phyloP scores from a whole-genome alignment of 2,113 vertebrate species.

The Saguinus midas region DNA sequence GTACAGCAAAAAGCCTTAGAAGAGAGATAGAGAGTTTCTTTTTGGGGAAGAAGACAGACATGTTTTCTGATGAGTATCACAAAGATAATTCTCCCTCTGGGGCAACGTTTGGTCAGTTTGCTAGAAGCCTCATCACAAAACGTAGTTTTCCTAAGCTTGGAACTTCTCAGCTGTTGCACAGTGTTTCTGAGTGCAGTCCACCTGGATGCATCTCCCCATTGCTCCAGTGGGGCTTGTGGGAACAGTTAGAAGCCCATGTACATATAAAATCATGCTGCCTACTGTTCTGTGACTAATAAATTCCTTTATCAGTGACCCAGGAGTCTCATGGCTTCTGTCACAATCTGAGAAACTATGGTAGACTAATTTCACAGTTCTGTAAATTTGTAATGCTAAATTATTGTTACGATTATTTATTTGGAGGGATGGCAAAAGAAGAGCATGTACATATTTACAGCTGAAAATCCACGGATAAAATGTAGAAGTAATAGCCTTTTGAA shows the following conservation, averaged over 20 bases:
- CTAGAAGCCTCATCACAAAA: background rate
- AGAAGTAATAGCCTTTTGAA: background rate
- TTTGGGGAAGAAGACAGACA: background rate
- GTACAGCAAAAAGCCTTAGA: background rate
- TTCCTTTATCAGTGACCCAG: background rate
- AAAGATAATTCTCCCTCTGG: background rate
- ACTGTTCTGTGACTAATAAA: background rate
- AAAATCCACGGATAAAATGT: background rate
- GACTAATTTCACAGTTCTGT: background rate
- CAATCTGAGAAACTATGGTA: background rate
- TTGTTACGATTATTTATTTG: background rate
- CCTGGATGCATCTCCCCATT: background rate
- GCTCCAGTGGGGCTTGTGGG: rapidly evolving
- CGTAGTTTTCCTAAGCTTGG: rapidly evolving
- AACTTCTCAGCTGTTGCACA: too few species aligned
- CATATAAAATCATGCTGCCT: background rate
- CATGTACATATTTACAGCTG: background rate
- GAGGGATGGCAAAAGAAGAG: background rate
- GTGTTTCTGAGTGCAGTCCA: rapidly evolving
- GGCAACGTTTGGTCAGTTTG: background rate
- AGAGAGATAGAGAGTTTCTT: background rate
- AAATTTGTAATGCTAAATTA: background rate
- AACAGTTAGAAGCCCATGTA: background rate
- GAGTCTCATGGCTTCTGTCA: background rate
- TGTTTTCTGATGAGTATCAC: background rate